phyloP scores from a whole-genome alignment of 2,888 invertebrate species.

The Caenorhabditis becei region DNA sequence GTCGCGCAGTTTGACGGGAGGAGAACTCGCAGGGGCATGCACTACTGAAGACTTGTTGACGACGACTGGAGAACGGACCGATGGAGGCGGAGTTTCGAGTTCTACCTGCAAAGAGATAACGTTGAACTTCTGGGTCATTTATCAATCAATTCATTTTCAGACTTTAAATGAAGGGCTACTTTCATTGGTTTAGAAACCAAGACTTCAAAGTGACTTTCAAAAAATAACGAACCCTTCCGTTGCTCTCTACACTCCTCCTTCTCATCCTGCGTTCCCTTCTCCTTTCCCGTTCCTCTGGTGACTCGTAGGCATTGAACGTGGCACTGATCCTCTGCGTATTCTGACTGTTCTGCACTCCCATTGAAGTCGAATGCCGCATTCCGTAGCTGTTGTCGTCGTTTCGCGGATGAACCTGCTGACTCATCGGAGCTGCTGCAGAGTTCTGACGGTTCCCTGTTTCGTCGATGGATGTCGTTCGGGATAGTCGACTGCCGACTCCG shows the following conservation, averaged over 20 bases:
- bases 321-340: slow-evolving; percentile 60
- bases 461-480: slow-evolving; percentile 72
- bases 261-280: slow-evolving; percentile 70
- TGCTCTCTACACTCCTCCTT: slow-evolving; percentile 70
- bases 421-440: slow-evolving; percentile 21
- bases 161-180: no score
- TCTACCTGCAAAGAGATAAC: slow-evolving; percentile 53
- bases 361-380: slow-evolving; percentile 63
- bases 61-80: slow-evolving; percentile 63
- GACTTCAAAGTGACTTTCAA: slow-evolving; percentile 16
- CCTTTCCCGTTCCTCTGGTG: slow-evolving; percentile 67
- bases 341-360: slow-evolving; percentile 49
- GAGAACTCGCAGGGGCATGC: slow-evolving; percentile 43
- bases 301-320: slow-evolving; percentile 58
- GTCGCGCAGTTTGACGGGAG: slow-evolving; percentile 65
- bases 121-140: no score
- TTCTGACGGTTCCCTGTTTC: slow-evolving; percentile 61
- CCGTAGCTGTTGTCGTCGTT: slow-evolving; percentile 47
- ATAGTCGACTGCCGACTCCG: slow-evolving; percentile 68
- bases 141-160: neutral
- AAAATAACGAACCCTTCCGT: slow-evolving; percentile 46
- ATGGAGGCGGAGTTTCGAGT: slow-evolving; percentile 61
- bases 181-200: no score
- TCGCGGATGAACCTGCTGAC: slow-evolving; percentile 19
- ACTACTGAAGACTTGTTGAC: slow-evolving; percentile 64